Conservation (phyloP, 2,113 vertebrate genomes). For the Suricata suricatta region DNA sequence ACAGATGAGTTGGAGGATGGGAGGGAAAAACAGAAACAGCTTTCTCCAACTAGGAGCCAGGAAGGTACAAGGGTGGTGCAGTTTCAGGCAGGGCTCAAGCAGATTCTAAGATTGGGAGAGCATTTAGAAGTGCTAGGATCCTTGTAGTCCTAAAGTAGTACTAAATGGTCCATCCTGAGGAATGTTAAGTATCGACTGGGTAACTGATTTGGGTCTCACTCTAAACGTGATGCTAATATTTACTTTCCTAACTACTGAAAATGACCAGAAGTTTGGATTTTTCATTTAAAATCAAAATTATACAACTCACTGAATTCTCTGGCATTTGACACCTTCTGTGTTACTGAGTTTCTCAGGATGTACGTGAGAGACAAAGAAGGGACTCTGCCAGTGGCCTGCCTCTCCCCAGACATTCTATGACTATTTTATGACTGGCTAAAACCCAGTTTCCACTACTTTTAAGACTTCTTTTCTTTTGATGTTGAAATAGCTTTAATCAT, state of each 20-base stretch:
- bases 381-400: background rate
- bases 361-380: background rate
- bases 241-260: background rate
- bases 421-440: background rate
- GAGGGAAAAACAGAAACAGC: background rate
- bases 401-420: background rate
- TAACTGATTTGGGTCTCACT: background rate
- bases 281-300: background rate
- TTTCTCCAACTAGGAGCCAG: background rate
- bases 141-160: background rate
- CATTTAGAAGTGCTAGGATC: background rate
- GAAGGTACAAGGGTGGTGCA: background rate
- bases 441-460: background rate
- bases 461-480: constrained; percentile 19
- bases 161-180: background rate
- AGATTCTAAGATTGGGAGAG: background rate
- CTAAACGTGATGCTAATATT: background rate
- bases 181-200: background rate
- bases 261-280: background rate
- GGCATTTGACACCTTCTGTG: background rate
- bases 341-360: background rate
- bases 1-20: background rate
- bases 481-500: constrained; percentile 13
- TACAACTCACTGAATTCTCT: background rate
- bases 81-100: background rate